Evolutionary conservation across 2,888 invertebrate species (phyloP).

Genomic region (Teleiodes luculella): DNA sequence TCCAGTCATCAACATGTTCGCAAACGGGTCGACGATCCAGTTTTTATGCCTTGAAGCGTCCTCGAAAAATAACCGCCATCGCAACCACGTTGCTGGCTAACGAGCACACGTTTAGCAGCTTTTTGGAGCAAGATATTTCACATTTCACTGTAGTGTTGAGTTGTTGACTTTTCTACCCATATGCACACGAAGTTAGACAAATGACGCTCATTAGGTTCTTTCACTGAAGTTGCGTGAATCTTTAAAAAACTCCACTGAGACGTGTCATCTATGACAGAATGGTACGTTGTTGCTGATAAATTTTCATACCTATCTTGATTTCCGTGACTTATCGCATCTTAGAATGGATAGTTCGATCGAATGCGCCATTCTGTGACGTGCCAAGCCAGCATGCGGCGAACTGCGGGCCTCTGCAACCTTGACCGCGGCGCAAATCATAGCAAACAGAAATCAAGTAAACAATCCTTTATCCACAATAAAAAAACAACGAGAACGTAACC

Average conservation of each 20-base stretch:
- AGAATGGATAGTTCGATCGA: slow-evolving; percentile 27
- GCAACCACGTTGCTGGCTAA: slow-evolving; percentile 6
- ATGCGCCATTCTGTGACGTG: slow-evolving; percentile 46
- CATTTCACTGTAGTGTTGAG: neutral
- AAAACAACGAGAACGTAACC: neutral
- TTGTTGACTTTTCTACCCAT: neutral
- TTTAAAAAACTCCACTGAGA: neutral
- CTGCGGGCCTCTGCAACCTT: slow-evolving; percentile 70
- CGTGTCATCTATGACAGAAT: neutral
- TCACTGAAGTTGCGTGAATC: neutral
- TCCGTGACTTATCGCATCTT: slow-evolving; percentile 15
- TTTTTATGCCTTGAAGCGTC: slow-evolving; percentile 57
- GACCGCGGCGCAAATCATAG: slow-evolving; percentile 44
- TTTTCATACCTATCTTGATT: neutral
- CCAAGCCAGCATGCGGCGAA: slow-evolving; percentile 54
- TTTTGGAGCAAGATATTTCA: slow-evolving; percentile 1
- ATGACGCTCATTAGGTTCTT: neutral
- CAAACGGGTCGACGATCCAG: slow-evolving; percentile 57
- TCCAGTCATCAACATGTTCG: slow-evolving; percentile 24
- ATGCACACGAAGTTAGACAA: neutral
- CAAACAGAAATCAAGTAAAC: neutral
- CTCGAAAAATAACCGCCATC: slow-evolving; percentile 71
- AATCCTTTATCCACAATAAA: neutral
- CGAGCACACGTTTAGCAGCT: slow-evolving; percentile 8
- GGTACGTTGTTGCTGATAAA: neutral